These are phyloP conservation scores for Carollia perspicillata DNA, from an alignment of 2,113 vertebrate genomes.

Conservation along the genomic window DNA sequence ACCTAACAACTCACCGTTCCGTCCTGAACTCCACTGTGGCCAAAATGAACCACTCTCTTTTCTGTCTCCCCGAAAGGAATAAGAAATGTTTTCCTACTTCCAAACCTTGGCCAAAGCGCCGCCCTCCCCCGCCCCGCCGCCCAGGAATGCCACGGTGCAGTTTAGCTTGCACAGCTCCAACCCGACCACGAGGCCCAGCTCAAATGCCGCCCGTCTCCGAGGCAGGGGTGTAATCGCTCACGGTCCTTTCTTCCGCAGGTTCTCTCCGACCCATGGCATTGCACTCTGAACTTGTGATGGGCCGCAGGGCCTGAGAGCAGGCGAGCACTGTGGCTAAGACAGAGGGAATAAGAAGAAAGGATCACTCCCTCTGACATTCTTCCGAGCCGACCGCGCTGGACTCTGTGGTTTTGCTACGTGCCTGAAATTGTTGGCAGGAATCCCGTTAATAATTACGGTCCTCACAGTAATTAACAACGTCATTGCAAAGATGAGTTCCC, in stretches of 20 bases:
- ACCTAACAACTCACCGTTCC: background rate
- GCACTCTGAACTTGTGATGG: background rate
- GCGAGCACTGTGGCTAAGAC: background rate
- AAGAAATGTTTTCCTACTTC: background rate
- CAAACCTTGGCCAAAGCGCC: background rate
- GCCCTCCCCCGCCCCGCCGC: background rate
- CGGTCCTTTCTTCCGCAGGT: background rate
- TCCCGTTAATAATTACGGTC: background rate
- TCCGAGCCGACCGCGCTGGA: background rate
- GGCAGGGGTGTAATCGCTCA: rapidly evolving
- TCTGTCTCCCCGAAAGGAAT: background rate
- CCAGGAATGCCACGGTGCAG: background rate
- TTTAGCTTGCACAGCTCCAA: background rate
- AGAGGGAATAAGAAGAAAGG: background rate
- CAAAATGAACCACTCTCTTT: background rate
- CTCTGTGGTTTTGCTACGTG: background rate
- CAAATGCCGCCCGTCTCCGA: background rate
- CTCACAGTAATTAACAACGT: background rate
- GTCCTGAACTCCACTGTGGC: background rate
- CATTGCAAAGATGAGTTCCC: background rate
- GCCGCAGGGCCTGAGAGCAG: background rate
- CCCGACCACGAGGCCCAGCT: background rate
- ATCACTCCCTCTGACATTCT: background rate
- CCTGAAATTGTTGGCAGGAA: background rate
- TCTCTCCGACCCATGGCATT: background rate